Base-by-base conservation (phyloP, 2,113 vertebrate genomes). In the Pionites leucogaster region DNA sequence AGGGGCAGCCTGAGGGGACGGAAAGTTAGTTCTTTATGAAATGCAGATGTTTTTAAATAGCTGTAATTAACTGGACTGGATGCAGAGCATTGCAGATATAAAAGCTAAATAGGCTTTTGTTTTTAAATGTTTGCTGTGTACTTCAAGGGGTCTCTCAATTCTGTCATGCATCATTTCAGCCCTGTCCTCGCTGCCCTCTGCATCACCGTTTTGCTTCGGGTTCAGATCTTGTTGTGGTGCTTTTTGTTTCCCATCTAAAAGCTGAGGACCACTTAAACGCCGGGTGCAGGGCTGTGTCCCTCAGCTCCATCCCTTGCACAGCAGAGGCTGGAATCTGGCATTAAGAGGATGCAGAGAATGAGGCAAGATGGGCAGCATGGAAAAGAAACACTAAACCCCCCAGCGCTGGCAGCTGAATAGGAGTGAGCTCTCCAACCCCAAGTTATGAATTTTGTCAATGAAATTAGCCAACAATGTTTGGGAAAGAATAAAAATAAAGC, bases 381-480 rank as follows among this genome's bases (percentile, higher is more conserved):
- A 84, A 72, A 88, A 90, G 87, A 71, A 89, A 92, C 94, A 59
- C 72, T 86, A 65, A 72, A 8, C 62, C 72, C 90, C 94, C 65
- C 70, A 88, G 92, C 1, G 19, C 92, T 95, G 8, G 0, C 10
- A 44, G 80, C 60, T 96, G 93, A 97, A 96, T 97, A 95, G 93
- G 46, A 95, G 80, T 2, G 19, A 95, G 88, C 92, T 95, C 95
- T 95, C 86, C 95, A 82, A 77, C 55, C 77, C 90, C 64, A 11
- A 88, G 95, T 96, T 97, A 97, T 96, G 96, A 97, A 97, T 97
- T 97, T 97, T 95, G 90, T 97, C 96, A 97, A 97, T 97, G 94
- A 97, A 97, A 97, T 97, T 97, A 97, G 82, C 88, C 86, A 91
- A 72, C 91, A 49, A 2, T 85, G 94, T 95, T 97, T 96, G 95